These are phyloP conservation scores for Athalia rosae DNA, from an alignment of 2,888 invertebrate species.

Conservation along the genomic window DNA sequence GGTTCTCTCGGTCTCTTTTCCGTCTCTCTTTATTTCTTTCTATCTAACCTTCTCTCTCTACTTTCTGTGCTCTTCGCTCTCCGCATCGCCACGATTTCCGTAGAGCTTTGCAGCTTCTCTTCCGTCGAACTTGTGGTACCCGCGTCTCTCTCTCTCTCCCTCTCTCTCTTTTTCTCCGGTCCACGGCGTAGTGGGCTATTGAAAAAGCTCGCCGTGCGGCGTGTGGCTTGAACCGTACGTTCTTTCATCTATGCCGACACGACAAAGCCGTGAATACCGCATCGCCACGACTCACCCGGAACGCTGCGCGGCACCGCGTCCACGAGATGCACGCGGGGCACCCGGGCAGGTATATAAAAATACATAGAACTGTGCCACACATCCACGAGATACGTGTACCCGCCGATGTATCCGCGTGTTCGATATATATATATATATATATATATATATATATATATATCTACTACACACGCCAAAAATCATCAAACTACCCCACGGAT, in stretches of 20 bases:
- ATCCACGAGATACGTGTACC: not conserved
- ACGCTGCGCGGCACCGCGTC: slow-evolving; percentile 13
- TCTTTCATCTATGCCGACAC: slow-evolving; percentile 58
- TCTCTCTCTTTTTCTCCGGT: slow-evolving; percentile 47
- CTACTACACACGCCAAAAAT: too few species aligned
- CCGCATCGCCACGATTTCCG: slow-evolving; percentile 5
- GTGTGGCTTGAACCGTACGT: slow-evolving; percentile 55
- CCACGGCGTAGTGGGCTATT: slow-evolving; percentile 48
- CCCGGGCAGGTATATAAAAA: slow-evolving; percentile 30
- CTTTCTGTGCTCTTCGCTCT: not conserved
- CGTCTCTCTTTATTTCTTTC: slow-evolving; percentile 34
- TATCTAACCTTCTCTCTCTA: not conserved
- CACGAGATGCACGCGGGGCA: slow-evolving; percentile 31
- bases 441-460: too few species aligned
- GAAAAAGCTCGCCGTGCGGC: slow-evolving; percentile 54
- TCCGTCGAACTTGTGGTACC: slow-evolving; percentile 27
- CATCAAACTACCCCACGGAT: not conserved
- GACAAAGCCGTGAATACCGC: slow-evolving; percentile 54
- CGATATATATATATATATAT: too few species aligned
- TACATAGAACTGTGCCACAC: not conserved
- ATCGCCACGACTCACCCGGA: slow-evolving; percentile 42
- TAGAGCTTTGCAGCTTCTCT: slow-evolving; percentile 27
- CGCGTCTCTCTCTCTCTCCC: slow-evolving; percentile 43
- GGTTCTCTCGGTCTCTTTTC: not conserved
- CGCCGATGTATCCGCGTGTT: too few species aligned